Evolutionary conservation across 2,888 invertebrate genomes (phyloP).

Genomic region (Pediacus dermestoides): DNA sequence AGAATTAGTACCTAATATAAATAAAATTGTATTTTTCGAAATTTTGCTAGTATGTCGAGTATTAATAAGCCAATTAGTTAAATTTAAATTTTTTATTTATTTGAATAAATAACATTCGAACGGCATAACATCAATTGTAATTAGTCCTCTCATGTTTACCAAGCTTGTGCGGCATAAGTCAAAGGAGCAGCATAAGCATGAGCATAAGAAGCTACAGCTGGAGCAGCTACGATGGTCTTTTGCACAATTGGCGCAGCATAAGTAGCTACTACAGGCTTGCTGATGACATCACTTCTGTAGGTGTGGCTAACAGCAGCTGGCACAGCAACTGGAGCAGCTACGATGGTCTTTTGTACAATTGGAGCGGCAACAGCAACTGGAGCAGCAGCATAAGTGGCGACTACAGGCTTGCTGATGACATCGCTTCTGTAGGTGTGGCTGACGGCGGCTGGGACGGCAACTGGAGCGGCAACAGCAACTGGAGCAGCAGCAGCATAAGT

Average conservation of each 20-base stretch:
- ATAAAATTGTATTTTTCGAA: no score
- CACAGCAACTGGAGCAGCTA: constrained; percentile 11
- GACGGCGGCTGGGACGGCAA: constrained; percentile 27
- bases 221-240: constrained; percentile 9
- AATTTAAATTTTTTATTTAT: no score
- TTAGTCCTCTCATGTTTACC: neutral
- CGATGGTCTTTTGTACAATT: constrained; percentile 10
- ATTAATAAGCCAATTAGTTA: no score
- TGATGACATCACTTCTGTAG: no score
- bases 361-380: no score
- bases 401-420: constrained; percentile 20
- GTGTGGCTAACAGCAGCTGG: constrained; percentile 17
- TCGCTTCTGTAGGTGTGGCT: constrained; percentile 25
- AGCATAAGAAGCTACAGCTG: neutral
- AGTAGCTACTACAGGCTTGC: no score
- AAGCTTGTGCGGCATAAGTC: constrained; percentile 4
- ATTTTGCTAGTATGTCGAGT: no score
- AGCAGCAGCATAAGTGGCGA: constrained; percentile 20
- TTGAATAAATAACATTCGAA: no score
- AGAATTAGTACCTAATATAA: no score
- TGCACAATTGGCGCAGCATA: constrained; percentile 5
- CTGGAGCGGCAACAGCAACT: constrained; percentile 26
- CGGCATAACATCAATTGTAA: constrained; percentile 1
- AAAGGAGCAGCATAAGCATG: neutral
- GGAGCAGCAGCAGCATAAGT: constrained; percentile 18